A percentile compares a stretch with the other conserved stretches of the same genome.
Conservation (phyloP, 2,113 vertebrate species). For the Gnathonemus echidnorhynchus region DNA sequence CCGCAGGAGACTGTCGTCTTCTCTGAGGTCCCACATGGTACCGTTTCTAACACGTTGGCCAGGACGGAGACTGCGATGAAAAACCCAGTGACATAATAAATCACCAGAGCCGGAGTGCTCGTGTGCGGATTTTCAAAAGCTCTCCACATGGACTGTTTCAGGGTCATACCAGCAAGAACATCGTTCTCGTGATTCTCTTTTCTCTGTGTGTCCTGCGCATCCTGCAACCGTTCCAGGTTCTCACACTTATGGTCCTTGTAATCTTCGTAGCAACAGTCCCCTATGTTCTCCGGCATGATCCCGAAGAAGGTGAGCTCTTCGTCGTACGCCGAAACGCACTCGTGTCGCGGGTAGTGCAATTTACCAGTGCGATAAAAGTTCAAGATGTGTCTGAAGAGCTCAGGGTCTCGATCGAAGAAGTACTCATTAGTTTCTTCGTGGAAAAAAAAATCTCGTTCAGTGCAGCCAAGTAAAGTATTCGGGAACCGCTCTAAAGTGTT, state of each 20-base stretch:
- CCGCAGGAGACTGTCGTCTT: slow-evolving; percentile 75
- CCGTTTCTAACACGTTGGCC: slow-evolving; percentile 90
- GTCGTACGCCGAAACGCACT: slow-evolving; percentile 91
- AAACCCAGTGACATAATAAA: slow-evolving; percentile 97
- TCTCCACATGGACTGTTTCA: slow-evolving; percentile 83
- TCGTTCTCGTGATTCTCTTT: slow-evolving; percentile 60
- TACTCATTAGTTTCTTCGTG: slow-evolving; percentile 84
- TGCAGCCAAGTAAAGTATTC: slow-evolving; percentile 89
- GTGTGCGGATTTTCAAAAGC: slow-evolving; percentile 97
- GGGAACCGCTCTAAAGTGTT: slow-evolving; percentile 90
- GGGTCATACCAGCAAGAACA: slow-evolving; percentile 61
- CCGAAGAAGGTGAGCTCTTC: slow-evolving; percentile 94
- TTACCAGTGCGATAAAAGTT: slow-evolving; percentile 95
- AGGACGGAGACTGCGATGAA: slow-evolving; percentile 94
- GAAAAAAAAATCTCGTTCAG: slow-evolving; percentile 91
- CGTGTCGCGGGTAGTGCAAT: slow-evolving; percentile 89
- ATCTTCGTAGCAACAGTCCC: slow-evolving; percentile 95
- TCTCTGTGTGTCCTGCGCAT: slow-evolving; percentile 80
- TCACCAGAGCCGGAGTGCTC: slow-evolving; percentile 88
- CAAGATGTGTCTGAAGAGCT: slow-evolving; percentile 90
- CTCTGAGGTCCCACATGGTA: slow-evolving; percentile 71
- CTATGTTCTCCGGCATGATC: slow-evolving; percentile 89
- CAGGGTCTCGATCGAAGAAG: slow-evolving; percentile 95
- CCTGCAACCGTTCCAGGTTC: slow-evolving; percentile 83
- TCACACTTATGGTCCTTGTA: slow-evolving; percentile 91